Conservation (phyloP, 2,888 invertebrate genomes). For the Abscondita cerata region DNA sequence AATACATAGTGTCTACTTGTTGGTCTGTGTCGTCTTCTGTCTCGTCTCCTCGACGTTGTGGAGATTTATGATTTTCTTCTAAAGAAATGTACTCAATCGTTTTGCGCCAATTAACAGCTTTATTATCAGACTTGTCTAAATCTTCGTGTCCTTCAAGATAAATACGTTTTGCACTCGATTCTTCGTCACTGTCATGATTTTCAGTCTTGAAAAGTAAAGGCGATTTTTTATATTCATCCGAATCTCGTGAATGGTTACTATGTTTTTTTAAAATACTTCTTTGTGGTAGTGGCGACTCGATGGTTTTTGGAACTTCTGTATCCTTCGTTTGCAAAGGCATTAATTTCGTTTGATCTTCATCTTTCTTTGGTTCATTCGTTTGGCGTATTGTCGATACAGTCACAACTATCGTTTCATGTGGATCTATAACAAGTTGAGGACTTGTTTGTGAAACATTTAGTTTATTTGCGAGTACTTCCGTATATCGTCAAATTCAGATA, state of each 20-base stretch:
- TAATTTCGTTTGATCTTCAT: no score
- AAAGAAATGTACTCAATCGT: conserved; percentile 2
- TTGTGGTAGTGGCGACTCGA: not conserved
- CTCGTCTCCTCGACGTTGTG: not conserved
- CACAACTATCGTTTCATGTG: no score
- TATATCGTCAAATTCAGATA: conserved; percentile 23
- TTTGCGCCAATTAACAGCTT: conserved; percentile 14
- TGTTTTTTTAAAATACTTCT: conserved; percentile 22
- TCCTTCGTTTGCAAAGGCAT: no score
- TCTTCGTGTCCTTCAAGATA: not conserved
- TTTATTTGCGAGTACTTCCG: conserved; percentile 18
- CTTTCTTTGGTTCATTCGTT: no score
- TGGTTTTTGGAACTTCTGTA: no score
- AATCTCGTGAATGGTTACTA: not conserved
- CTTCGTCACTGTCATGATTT: conserved; percentile 26
- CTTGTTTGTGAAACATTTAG: no score
- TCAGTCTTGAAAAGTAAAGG: conserved; percentile 36
- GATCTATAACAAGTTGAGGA: no score
- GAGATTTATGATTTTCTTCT: not conserved
- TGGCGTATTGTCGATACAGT: no score
- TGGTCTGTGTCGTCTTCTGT: no score
- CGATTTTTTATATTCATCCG: conserved; percentile 28
- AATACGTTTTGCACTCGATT: not conserved
- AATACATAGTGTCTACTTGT: not conserved
- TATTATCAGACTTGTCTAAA: not conserved